Evolutionary conservation across 35 echinoderm and acorn worm species (phyloP).

Genomic region (Strongylocentrotus purpuratus): DNA sequence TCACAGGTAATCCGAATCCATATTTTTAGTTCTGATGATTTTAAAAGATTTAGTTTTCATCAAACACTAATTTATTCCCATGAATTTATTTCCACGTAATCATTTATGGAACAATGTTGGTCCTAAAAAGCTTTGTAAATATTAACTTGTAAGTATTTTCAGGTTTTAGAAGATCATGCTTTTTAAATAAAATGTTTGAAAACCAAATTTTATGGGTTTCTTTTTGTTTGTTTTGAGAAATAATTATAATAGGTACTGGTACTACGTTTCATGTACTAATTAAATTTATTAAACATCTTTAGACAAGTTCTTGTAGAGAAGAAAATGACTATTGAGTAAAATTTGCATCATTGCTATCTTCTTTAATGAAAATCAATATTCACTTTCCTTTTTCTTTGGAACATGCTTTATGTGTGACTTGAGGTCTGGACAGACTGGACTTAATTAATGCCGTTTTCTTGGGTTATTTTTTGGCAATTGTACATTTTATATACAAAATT

Average conservation of each 20-base stretch:
- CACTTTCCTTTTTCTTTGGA: too few relatives aligned
- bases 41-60: not conserved
- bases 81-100: not conserved
- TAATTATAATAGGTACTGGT: not conserved
- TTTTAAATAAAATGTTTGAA: not conserved
- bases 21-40: not conserved
- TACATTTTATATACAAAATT: too few relatives aligned
- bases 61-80: not conserved
- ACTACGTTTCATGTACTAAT: not conserved
- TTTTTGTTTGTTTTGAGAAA: not conserved
- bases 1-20: too few relatives aligned
- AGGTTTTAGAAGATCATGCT: not conserved
- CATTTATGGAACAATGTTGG: not conserved
- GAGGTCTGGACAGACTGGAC: too few relatives aligned
- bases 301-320: too few relatives aligned
- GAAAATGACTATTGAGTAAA: too few relatives aligned
- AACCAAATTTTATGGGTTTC: not conserved
- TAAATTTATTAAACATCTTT: not conserved
- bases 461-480: too few relatives aligned
- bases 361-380: too few relatives aligned
- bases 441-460: too few relatives aligned
- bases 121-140: not conserved
- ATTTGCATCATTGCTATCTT: too few relatives aligned
- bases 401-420: too few relatives aligned
- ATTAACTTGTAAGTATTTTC: slow-evolving; percentile 19